Conservation (phyloP, 2,113 vertebrate genomes). For the Calypte anna region DNA sequence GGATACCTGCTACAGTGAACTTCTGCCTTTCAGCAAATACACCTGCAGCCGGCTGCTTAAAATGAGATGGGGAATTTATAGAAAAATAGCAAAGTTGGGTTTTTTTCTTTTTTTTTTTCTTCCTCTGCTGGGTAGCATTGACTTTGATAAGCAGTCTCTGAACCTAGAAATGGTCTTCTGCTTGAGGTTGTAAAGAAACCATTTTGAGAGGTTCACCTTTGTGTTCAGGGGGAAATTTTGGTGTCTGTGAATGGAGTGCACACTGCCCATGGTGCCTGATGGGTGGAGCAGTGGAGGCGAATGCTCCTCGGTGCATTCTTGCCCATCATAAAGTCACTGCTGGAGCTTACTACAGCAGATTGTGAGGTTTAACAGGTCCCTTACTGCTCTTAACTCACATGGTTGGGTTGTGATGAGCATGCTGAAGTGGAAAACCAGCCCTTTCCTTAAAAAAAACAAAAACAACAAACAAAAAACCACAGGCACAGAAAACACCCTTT, state of each 20-base stretch:
- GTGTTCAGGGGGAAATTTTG: neutral
- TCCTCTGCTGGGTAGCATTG: neutral
- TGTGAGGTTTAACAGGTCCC: constrained; percentile 35
- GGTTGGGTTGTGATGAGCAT: neutral
- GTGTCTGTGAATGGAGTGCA: accelerated
- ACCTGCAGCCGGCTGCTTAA: neutral
- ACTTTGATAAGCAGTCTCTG: neutral
- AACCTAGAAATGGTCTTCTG: neutral
- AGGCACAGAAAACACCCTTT: constrained; percentile 20
- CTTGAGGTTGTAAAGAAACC: neutral
- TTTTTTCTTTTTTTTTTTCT: neutral
- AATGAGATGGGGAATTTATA: neutral
- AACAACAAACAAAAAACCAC: neutral
- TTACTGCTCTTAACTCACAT: neutral
- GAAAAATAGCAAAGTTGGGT: neutral
- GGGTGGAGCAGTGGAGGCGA: neutral
- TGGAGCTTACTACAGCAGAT: neutral
- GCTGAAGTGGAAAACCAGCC: constrained; percentile 11
- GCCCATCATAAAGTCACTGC: neutral
- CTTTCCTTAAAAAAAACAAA: neutral
- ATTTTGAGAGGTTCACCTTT: neutral
- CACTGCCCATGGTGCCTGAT: accelerated
- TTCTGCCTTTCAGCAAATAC: neutral
- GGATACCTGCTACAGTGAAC: neutral
- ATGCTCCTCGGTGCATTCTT: neutral